These are phyloP conservation scores for Rallus limicola DNA, from an alignment of 2,113 vertebrate species.

Conservation along the genomic window DNA sequence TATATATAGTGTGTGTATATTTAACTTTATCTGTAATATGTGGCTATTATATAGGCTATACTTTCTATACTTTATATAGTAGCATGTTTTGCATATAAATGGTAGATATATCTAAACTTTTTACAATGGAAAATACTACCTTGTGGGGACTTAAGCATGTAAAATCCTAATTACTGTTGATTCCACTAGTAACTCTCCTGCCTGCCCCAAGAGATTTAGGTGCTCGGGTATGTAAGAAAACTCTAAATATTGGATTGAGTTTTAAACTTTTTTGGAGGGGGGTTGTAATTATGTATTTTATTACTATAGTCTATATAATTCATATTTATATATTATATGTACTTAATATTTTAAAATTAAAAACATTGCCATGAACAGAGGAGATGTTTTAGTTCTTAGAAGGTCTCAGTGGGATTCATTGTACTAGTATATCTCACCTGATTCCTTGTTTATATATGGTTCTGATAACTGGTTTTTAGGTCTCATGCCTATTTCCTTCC, in stretches of 20 bases:
- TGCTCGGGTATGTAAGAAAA: not conserved
- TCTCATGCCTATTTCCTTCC: not conserved
- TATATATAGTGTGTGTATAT: not conserved
- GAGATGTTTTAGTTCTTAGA: not conserved
- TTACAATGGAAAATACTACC: not conserved
- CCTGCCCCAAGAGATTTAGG: not conserved
- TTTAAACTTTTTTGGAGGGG: fast-evolving
- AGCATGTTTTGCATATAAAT: not conserved
- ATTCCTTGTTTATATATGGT: not conserved
- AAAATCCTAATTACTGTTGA: not conserved
- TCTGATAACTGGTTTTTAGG: not conserved
- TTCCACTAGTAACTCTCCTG: not conserved
- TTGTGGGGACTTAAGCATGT: not conserved
- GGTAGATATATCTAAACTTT: not conserved
- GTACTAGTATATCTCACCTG: not conserved
- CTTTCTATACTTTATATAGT: not conserved
- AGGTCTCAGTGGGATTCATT: not conserved
- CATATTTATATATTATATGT: not conserved
- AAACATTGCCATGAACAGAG: not conserved
- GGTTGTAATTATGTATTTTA: fast-evolving
- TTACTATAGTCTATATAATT: not conserved
- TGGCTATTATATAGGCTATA: not conserved
- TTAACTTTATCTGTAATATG: not conserved
- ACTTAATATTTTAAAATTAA: not conserved
- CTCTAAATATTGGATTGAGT: not conserved